Percentiles rank a stretch among this genome's conserved stretches.
phyloP scores from a whole-genome alignment of 2,113 vertebrate genomes.

The Calyptommatus sinebrachiatus region DNA sequence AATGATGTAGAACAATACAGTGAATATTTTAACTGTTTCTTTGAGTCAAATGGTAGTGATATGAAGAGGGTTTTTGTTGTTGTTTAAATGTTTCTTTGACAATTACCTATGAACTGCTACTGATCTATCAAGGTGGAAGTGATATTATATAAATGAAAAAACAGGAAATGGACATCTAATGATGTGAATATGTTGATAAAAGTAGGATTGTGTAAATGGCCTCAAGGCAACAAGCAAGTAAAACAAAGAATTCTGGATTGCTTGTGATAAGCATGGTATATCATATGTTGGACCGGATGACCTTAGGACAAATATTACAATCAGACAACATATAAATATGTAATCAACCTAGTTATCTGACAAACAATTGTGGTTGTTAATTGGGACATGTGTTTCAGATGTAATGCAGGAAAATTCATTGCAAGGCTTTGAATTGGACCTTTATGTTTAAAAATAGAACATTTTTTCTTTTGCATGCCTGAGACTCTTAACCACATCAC shows the following conservation, averaged over 20 bases:
- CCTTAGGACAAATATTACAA: slow-evolving; percentile 34
- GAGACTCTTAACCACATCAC: slow-evolving; percentile 2
- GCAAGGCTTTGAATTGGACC: slow-evolving; percentile 46
- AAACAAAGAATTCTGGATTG: slow-evolving; percentile 11
- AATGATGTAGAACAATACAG: neutral
- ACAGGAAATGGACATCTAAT: neutral
- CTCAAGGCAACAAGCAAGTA: slow-evolving; percentile 18
- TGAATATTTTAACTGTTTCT: slow-evolving; percentile 4
- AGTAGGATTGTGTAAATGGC: neutral
- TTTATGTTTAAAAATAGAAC: slow-evolving; percentile 51
- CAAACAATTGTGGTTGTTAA: slow-evolving; percentile 43
- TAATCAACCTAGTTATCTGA: slow-evolving; percentile 39
- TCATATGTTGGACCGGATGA: slow-evolving; percentile 15
- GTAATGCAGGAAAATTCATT: slow-evolving; percentile 41
- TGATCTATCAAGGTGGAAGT: neutral
- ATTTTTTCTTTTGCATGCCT: neutral
- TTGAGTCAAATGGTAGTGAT: neutral
- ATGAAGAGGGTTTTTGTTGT: slow-evolving; percentile 13
- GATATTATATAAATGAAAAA: slow-evolving; percentile 8
- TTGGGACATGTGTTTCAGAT: slow-evolving; percentile 51
- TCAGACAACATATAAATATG: slow-evolving; percentile 39
- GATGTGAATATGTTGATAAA: neutral
- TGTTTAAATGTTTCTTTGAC: neutral
- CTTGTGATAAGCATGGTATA: neutral
- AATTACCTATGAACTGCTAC: neutral